Base-by-base conservation (phyloP, 2,113 vertebrate species). In the Myocastor coypus region DNA sequence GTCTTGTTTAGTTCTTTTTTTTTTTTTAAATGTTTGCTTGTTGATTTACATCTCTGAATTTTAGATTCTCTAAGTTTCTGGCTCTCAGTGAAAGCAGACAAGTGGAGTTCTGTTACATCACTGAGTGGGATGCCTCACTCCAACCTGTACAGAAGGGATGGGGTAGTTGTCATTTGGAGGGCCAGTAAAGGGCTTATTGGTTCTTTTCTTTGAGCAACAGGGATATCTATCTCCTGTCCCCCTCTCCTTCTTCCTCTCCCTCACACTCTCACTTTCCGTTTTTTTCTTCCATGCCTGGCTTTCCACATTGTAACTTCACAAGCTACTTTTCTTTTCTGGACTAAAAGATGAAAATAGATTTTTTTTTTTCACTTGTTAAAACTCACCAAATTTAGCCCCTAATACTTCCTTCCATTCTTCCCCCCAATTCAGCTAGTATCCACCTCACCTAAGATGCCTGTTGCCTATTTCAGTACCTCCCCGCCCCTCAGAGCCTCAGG, bases 41-140 rank as follows among this genome's bases (percentile, higher is more conserved):
- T 69, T 86, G 37, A 66, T 71, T 88, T 83, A 30, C 13, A 71
- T 89, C 68, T 68, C 32, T 96, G 82, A 94, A 94, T 83, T 89
- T 90, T 83, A 94, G 40, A 91, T 84, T 81, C 22, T 71, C 61
- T 64, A n/a, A n/a, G 11, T 81, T 81, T 90, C 34, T 80, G 63
- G 80, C 50, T 89, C 26, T 52, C 71, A 75, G 16, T 16, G 90
- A 94, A 95, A 22, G 24, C 75, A 24, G 24, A 78, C 73, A 63
- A 37, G 68, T 52, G n/a, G 52, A 50, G 34, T 75, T 89, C 52
- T 89, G 32, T 34, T 24, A 73, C 55, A 30, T 11, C 46, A 63
- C 30, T 57, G 73, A 93, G 16, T 52, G 57, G 73, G 59, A 69
- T 19, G 0, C 28, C 46, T 94, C 50, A 6, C 5, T 26, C 57